Evolutionary conservation across 2,888 invertebrate genomes (phyloP), one percentile per base, ranked within the genome.

Genomic region (Drosophila affinis): DNA sequence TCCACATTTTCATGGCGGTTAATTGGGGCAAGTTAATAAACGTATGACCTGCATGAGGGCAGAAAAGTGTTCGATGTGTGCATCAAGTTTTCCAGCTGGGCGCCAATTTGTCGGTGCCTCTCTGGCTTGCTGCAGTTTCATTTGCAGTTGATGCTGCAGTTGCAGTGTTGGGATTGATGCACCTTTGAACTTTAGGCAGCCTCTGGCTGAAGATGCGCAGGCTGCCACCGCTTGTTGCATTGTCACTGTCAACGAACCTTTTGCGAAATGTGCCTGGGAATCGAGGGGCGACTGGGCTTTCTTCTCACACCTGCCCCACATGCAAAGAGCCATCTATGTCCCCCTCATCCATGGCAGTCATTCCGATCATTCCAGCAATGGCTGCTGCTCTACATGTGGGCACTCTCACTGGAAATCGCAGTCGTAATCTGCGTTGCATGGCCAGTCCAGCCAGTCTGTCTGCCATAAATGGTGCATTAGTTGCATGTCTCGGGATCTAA

Each of bases 391-490:
- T 63, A 71, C 63, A 71, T 72, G 72, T 54, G 34, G 44, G 45
- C 51, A 64, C 47, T 32, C 57, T 34, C 65, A 48, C 68, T 68
- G 29, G 73, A 75, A 72, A 81, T 84, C 76, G 77, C 58, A 39
- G 53, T 68, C 60, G 69, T 60, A 60, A 69, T 68, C 47, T 84
- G 83, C 74, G 77, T 78, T 74, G 79, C 73, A 76, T 74, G 76
- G 75, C 78, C 57, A 58, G 54, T n/a, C 74, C 78, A 57, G 69
- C 46, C 60, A 65, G 67, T 47, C 51, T 73, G 76, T 63, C 74
- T 79, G 89, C 88, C 84, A 82, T 86, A 85, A 87, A 86, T 87
- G 89, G 88, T 68, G 67, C 80, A 81, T 60, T 65, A 62, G 57
- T 62, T 70, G 76, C 83, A 77, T 64, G 72, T 70, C 58, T 65